Evolutionary conservation across 2,888 invertebrate genomes (phyloP).

Genomic region (Craniophora ligustri): DNA sequence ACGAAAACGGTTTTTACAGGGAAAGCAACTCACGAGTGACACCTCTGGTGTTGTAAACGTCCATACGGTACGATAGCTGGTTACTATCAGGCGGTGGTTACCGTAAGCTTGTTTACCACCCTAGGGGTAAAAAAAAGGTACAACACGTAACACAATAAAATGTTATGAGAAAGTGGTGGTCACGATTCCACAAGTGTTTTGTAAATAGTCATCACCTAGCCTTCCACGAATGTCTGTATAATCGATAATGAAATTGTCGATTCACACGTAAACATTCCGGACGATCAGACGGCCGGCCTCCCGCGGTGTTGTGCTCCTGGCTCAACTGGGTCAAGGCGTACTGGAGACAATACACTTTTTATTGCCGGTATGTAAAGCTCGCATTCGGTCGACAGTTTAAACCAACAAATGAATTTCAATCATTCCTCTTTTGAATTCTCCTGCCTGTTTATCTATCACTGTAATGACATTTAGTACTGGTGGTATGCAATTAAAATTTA

Average conservation of each 20-base stretch:
- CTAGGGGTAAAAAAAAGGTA: no score
- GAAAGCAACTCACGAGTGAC: no score
- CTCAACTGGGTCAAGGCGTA: slow-evolving; percentile 51
- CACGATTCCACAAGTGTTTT: no score
- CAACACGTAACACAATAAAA: background rate
- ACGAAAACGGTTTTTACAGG: no score
- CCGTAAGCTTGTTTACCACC: no score
- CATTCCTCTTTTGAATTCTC: slow-evolving; percentile 20
- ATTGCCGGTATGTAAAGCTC: slow-evolving; percentile 35
- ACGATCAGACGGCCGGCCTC: slow-evolving; percentile 32
- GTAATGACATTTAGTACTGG: background rate
- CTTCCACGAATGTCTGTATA: slow-evolving; percentile 13
- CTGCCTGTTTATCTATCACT: background rate
- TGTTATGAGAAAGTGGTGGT: slow-evolving; percentile 11
- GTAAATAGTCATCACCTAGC: background rate
- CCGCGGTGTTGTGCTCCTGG: slow-evolving; percentile 50
- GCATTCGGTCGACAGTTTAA: slow-evolving; percentile 9
- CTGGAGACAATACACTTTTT: slow-evolving; percentile 46
- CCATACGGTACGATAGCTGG: no score
- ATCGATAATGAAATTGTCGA: slow-evolving; percentile 39
- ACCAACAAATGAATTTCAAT: slow-evolving; percentile 15
- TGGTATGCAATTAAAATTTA: background rate
- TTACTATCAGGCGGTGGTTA: no score
- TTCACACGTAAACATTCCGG: slow-evolving; percentile 46
- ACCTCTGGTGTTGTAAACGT: no score